Evolutionary conservation across 1,140 invertebrate species (phyloP).

Genomic region (Hycleus cichorii): DNA sequence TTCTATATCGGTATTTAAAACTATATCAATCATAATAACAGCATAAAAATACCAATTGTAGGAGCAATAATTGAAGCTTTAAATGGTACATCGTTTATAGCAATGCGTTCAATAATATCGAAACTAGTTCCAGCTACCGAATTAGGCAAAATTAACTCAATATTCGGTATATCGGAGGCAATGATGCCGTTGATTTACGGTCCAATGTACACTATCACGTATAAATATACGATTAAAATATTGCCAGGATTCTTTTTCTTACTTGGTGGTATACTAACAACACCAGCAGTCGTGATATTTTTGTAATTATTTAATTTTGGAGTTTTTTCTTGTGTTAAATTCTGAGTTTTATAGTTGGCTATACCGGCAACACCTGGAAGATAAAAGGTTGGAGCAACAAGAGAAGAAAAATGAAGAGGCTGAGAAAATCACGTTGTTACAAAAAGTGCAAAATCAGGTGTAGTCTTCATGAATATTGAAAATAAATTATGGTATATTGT

Average conservation of each 20-base stretch:
- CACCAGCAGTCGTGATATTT: conserved; percentile 68
- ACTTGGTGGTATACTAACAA: conserved; percentile 62
- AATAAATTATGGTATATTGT: too few relatives aligned
- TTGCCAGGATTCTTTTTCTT: conserved; percentile 74
- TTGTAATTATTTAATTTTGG: conserved; percentile 50
- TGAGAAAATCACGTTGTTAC: conserved; percentile 1
- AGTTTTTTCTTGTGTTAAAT: not conserved
- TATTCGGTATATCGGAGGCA: conserved; percentile 72
- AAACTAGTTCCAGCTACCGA: conserved; percentile 65
- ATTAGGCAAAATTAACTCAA: conserved; percentile 70
- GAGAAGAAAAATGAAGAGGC: conserved; percentile 5
- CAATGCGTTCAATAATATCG: conserved; percentile 68
- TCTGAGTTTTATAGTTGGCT: conserved; percentile 43
- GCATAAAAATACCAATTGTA: conserved; percentile 37
- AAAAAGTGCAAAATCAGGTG: not conserved
- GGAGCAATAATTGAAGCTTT: conserved; percentile 66
- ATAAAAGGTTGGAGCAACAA: conserved; percentile 12
- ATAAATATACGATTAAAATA: conserved; percentile 59
- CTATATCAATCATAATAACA: not conserved
- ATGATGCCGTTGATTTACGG: conserved; percentile 70
- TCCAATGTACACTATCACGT: conserved; percentile 68
- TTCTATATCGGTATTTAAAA: conserved; percentile 61
- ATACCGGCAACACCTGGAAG: conserved; percentile 46
- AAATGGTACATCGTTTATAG: conserved; percentile 70
- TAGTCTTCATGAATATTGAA: too few relatives aligned